phyloP scores from a whole-genome alignment of 2,888 invertebrate genomes.

The Acrobasis repandana region DNA sequence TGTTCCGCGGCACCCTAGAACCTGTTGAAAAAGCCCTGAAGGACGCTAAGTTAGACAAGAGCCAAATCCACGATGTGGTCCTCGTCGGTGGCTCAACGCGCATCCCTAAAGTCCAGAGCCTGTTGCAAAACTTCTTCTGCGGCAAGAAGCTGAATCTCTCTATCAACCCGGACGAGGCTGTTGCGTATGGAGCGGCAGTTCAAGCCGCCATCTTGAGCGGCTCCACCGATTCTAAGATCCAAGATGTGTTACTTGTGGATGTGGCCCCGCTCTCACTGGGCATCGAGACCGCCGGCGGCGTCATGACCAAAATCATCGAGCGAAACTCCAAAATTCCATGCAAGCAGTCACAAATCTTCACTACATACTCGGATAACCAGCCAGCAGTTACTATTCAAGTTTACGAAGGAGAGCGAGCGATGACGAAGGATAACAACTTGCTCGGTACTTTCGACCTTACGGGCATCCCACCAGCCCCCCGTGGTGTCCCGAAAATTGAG shows the following conservation, averaged over 20 bases:
- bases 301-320: constrained; percentile 87
- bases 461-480: constrained; percentile 84
- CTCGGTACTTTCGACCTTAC: constrained; percentile 81
- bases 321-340: constrained; percentile 85
- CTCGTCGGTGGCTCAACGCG: constrained; percentile 89
- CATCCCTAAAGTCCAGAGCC: constrained; percentile 87
- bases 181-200: constrained; percentile 87
- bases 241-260: constrained; percentile 81
- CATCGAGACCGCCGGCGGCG: constrained; percentile 88
- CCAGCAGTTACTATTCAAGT: constrained; percentile 86
- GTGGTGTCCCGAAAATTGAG: constrained; percentile 83
- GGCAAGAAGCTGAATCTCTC: constrained; percentile 86
- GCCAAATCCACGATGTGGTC: constrained; percentile 87
- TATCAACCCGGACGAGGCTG: constrained; percentile 89
- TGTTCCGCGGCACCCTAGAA: constrained; percentile 85
- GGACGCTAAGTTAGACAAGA: constrained; percentile 89
- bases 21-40: constrained; percentile 88
- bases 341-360: constrained; percentile 85
- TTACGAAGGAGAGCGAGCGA: constrained; percentile 87
- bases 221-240: constrained; percentile 86
- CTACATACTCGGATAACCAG: constrained; percentile 89
- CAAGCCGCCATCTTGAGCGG: constrained; percentile 86
- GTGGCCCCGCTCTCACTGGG: constrained; percentile 84
- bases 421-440: constrained; percentile 87
- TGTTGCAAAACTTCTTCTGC: constrained; percentile 86